phyloP scores from a whole-genome alignment of 53 echinoderm and acorn worm species.

The Antedon mediterranea region DNA sequence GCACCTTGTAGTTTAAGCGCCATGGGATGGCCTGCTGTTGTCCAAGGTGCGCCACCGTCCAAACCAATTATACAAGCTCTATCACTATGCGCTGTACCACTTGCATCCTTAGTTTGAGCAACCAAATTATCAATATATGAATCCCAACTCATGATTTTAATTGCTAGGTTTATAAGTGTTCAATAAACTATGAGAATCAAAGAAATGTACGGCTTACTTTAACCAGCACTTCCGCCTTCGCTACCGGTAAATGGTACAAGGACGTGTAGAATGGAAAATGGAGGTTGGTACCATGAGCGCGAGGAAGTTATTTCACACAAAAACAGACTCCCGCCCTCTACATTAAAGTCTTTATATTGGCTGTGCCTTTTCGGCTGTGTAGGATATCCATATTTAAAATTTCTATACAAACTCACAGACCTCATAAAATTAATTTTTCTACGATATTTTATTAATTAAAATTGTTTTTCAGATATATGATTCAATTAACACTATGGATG shows the following conservation, averaged over 20 bases:
- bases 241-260: background rate
- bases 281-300: background rate
- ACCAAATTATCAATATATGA: constrained; percentile 63
- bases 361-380: too few species aligned
- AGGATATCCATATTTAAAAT: too few species aligned
- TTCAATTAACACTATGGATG: too few species aligned
- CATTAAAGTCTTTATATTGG: too few species aligned
- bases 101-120: constrained; percentile 41
- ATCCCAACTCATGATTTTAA: constrained; percentile 44
- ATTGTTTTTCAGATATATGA: too few species aligned
- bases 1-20: constrained; percentile 8
- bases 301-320: background rate
- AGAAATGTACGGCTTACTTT: background rate
- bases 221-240: background rate
- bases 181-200: background rate
- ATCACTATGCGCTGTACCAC: constrained; percentile 34
- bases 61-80: constrained; percentile 45
- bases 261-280: background rate
- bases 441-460: too few species aligned
- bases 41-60: constrained; percentile 42
- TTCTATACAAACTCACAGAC: too few species aligned
- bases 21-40: constrained; percentile 24
- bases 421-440: too few species aligned
- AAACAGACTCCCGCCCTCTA: too few species aligned
- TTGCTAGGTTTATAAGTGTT: background rate